Conservation (phyloP, 2,888 invertebrate species). For the Lasius fuliginosus region DNA sequence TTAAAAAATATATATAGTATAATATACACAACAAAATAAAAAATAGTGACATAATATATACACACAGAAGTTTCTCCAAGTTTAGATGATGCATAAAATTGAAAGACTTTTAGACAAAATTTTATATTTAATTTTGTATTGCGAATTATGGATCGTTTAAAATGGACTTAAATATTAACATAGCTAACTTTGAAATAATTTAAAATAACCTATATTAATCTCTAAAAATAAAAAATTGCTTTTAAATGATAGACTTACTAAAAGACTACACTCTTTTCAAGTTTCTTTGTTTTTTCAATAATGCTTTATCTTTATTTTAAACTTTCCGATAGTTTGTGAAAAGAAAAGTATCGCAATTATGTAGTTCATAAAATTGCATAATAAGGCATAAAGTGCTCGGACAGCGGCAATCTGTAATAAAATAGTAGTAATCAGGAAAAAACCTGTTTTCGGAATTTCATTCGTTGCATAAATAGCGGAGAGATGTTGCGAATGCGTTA, state of each 20-base stretch:
- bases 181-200: background rate
- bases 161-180: background rate
- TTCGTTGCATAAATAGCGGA: slow-evolving; percentile 17
- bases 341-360: background rate
- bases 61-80: background rate
- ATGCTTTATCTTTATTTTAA: background rate
- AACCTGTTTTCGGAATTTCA: background rate
- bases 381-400: background rate
- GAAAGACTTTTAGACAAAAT: background rate
- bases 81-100: background rate
- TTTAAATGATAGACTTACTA: background rate
- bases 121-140: background rate
- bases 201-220: background rate
- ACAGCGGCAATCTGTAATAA: background rate
- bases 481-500: slow-evolving; percentile 17
- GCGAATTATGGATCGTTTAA: background rate
- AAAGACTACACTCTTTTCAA: background rate
- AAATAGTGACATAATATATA: background rate
- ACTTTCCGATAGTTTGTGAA: background rate
- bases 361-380: background rate
- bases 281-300: background rate
- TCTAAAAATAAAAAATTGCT: background rate
- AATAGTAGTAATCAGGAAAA: background rate
- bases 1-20: background rate
- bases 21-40: background rate